Evolutionary conservation across 2,888 invertebrate genomes (phyloP), one percentile per base, ranked within the genome.

Genomic region (Athetis lepigone): DNA sequence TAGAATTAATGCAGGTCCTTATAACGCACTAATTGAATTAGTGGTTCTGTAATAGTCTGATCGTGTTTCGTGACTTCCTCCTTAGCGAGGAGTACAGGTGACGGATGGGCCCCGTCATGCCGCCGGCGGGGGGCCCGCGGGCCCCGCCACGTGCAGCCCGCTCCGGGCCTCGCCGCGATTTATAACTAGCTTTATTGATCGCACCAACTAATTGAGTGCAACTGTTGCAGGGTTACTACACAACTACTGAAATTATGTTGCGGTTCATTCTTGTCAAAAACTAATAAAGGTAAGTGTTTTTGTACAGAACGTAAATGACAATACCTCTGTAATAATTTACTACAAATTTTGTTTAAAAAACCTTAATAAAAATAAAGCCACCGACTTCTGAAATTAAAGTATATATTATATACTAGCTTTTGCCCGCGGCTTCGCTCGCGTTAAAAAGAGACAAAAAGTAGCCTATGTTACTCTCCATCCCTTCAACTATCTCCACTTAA

Each of bases 171-270:
- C 8, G 37, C 25, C 45, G 43, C 55, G 55, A 70, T 65, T 67
- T 78, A 78, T 70, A 71, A 68, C 66, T 21, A 40, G 42, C 58
- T 46, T 68, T 67, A 75, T 79, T 75, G 76, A 79, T 75, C 55
- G 51, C 64, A 45, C 63, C 56, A 42, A 59, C 54, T 71, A 70
- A 75, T 75, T 80, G 67, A 69, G 64, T 51, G 51, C 45, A 69
- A 51, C 33, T 46, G 8, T 4, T 4, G 16, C 46, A 72, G 72
- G 79, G 75, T 7, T 70, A 49, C 4, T 33, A 13, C 29, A 19
- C 4, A 29, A 3, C 9, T 33, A 5, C 11, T 37, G 0, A 16
- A 39, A 6, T 18, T 7, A 13, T 7, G n/a, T n/a, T 1, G 13
- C 18, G 23, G 1, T 37, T 13, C 5, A 9, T 2, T 16, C n/a